Evolutionary conservation across 1,140 invertebrate species (phyloP).

Genomic region (Oryzaephilus surinamensis): DNA sequence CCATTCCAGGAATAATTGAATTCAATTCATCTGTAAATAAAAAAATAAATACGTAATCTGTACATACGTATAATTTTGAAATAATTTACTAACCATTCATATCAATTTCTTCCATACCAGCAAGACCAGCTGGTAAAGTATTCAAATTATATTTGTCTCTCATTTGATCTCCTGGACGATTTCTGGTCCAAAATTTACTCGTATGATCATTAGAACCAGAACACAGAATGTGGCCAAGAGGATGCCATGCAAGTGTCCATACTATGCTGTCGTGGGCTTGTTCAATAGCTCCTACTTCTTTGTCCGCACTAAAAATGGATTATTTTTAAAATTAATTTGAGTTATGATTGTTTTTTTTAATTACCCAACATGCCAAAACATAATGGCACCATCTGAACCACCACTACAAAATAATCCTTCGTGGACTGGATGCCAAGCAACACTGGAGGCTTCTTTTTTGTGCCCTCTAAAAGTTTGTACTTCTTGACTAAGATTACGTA

Average conservation of each 20-base stretch:
- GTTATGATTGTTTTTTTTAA: constrained; percentile 11
- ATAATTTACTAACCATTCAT: too few species aligned
- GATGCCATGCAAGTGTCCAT: constrained; percentile 99
- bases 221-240: constrained; percentile 94
- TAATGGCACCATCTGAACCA: constrained; percentile 92
- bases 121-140: constrained; percentile 67
- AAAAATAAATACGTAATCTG: too few species aligned
- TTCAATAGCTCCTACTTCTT: constrained; percentile 96
- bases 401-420: constrained; percentile 93
- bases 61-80: too few species aligned
- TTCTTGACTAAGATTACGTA: constrained; percentile 87
- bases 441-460: constrained; percentile 95
- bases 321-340: background rate
- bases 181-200: constrained; percentile 98
- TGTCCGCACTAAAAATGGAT: constrained; percentile 66
- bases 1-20: constrained; percentile 88
- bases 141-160: constrained; percentile 96
- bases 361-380: constrained; percentile 98
- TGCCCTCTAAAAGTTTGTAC: constrained; percentile 95
- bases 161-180: constrained; percentile 96
- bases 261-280: constrained; percentile 98
- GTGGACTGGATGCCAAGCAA: constrained; percentile 96
- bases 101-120: constrained; percentile 61
- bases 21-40: constrained; percentile 58
- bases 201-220: constrained; percentile 98